These are phyloP conservation scores for Uloborus plumipes DNA, from an alignment of 2,888 invertebrate species.

Conservation along the genomic window DNA sequence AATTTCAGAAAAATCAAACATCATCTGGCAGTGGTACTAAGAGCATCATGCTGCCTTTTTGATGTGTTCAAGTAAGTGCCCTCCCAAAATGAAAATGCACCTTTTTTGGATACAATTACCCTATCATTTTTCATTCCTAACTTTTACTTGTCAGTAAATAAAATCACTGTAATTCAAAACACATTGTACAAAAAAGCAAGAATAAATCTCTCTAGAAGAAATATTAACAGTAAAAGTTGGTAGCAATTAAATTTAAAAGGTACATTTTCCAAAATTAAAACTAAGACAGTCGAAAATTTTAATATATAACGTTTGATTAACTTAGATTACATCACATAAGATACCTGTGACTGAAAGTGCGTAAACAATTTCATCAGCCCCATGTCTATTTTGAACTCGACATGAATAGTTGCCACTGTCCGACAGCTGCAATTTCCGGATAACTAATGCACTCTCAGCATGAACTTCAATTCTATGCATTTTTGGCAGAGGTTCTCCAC, in stretches of 20 bases:
- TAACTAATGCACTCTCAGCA: slow-evolving; percentile 53
- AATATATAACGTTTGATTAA: background rate
- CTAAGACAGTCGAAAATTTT: background rate
- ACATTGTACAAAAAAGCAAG: background rate
- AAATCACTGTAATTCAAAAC: background rate
- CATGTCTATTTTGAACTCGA: slow-evolving; percentile 91
- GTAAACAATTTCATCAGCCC: slow-evolving; percentile 92
- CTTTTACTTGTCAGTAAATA: no score
- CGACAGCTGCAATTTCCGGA: slow-evolving; percentile 68
- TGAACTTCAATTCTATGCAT: slow-evolving; percentile 58
- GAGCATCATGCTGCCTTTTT: no score
- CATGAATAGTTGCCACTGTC: slow-evolving; percentile 96
- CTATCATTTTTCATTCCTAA: no score
- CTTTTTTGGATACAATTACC: no score
- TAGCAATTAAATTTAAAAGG: no score
- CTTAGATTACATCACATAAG: slow-evolving; percentile 27
- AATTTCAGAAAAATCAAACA: no score
- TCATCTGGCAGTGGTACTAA: no score
- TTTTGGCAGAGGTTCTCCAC: slow-evolving; percentile 57
- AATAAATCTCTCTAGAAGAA: background rate
- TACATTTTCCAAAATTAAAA: background rate
- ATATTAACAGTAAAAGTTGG: background rate
- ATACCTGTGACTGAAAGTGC: slow-evolving; percentile 69
- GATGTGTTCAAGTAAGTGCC: no score
- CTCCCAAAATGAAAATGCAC: no score